phyloP scores from a whole-genome alignment of 1,140 invertebrate species.

The Heliothis subflexa region DNA sequence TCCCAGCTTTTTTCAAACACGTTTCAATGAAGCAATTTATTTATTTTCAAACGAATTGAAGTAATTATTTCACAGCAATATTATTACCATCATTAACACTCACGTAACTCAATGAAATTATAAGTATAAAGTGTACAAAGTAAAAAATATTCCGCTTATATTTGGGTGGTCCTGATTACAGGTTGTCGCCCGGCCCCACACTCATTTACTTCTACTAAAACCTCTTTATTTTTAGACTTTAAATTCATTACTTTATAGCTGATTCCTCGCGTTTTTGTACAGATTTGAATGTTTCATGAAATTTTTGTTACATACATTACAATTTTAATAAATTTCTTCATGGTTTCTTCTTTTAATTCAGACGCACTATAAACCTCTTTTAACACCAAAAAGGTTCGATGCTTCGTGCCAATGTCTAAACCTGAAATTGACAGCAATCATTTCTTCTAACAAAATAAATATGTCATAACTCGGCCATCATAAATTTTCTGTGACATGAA shows the following conservation, averaged over 20 bases:
- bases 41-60: background rate
- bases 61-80: background rate
- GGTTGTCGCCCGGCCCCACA: conserved; percentile 26
- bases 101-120: background rate
- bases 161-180: conserved; percentile 42
- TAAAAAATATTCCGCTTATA: conserved; percentile 9
- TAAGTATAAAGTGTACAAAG: background rate
- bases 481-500: conserved; percentile 48
- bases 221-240: conserved; percentile 66
- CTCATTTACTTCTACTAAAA: conserved; percentile 47
- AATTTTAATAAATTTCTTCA: background rate
- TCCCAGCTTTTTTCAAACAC: no score
- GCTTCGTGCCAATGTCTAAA: no score
- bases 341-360: background rate
- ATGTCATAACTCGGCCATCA: conserved; percentile 8
- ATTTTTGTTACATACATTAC: background rate
- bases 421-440: background rate
- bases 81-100: background rate
- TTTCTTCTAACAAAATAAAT: conserved; percentile 1
- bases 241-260: conserved; percentile 65
- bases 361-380: no score
- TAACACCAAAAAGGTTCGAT: no score
- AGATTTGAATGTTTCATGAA: background rate
- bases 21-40: background rate
- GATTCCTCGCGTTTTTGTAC: conserved; percentile 1